phyloP scores from a whole-genome alignment of 2,113 vertebrate genomes.

The Polyodon spathula region DNA sequence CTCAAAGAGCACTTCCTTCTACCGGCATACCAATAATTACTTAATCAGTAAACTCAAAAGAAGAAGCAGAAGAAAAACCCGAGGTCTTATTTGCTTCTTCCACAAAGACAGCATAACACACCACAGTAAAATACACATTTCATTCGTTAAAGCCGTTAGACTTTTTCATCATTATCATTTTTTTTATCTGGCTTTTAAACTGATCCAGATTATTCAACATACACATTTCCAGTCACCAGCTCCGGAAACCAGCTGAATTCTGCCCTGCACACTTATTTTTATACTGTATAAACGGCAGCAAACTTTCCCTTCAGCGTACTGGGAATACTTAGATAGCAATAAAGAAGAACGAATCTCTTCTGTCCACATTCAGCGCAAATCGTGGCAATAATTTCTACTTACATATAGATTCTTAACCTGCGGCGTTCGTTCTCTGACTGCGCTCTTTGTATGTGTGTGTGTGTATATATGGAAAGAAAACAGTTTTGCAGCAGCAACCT shows the following conservation, averaged over 20 bases:
- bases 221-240: slow-evolving; percentile 4
- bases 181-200: too few species aligned
- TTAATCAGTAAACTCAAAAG: not conserved
- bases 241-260: slow-evolving; percentile 16
- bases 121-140: too few species aligned
- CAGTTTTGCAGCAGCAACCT: slow-evolving; percentile 8
- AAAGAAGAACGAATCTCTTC: slow-evolving; percentile 9
- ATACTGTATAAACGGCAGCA: slow-evolving; percentile 22
- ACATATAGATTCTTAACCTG: slow-evolving; percentile 7
- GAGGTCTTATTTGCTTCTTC: not conserved
- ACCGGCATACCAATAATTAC: too few species aligned
- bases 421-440: not conserved
- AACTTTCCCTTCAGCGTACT: slow-evolving; percentile 35
- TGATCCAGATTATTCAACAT: too few species aligned
- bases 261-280: slow-evolving; percentile 11
- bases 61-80: not conserved
- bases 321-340: slow-evolving; percentile 24
- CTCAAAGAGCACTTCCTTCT: too few species aligned
- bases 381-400: slow-evolving; percentile 11
- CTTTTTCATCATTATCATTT: too few species aligned
- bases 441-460: too few species aligned
- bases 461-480: slow-evolving; percentile 13
- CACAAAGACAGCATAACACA: not conserved
- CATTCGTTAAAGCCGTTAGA: too few species aligned
- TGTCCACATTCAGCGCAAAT: not conserved